Evolutionary conservation across 2,888 invertebrate species (phyloP).

Genomic region (Drosophila mercatorum): DNA sequence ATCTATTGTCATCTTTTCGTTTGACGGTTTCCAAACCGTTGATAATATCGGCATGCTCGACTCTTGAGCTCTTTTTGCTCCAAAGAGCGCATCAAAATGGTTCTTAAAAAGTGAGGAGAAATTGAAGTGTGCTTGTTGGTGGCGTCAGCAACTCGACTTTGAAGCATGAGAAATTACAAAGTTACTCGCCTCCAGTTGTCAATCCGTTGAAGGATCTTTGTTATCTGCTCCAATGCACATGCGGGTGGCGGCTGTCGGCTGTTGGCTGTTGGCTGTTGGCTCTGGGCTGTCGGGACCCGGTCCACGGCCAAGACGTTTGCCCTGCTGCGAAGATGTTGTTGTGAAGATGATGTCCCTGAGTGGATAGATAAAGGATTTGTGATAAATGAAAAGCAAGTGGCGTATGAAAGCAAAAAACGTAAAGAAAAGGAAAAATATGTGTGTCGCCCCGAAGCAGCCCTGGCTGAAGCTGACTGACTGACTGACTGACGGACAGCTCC

Average conservation of each 20-base stretch:
- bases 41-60: slow-evolving; percentile 6
- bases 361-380: slow-evolving; percentile 79
- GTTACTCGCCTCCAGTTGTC: slow-evolving; percentile 77
- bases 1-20: background rate
- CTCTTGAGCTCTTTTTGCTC: background rate
- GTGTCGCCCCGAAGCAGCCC: slow-evolving; percentile 36
- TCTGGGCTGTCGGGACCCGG: slow-evolving; percentile 1
- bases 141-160: slow-evolving; percentile 57
- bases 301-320: slow-evolving; percentile 60
- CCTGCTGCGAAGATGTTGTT: slow-evolving; percentile 58
- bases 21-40: background rate
- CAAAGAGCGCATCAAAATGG: slow-evolving; percentile 20
- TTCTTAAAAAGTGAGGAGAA: slow-evolving; percentile 35
- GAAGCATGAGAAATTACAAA: slow-evolving; percentile 73
- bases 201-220: slow-evolving; percentile 83
- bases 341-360: slow-evolving; percentile 69
- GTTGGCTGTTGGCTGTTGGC: slow-evolving; percentile 34
- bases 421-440: slow-evolving; percentile 56
- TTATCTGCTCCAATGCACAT: slow-evolving; percentile 82
- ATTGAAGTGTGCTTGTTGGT: slow-evolving; percentile 53
- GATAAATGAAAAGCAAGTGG: slow-evolving; percentile 79
- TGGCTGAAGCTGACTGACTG: slow-evolving; percentile 7
- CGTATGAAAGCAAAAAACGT: slow-evolving; percentile 69
- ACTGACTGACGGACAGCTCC: slow-evolving; percentile 9
- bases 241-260: slow-evolving; percentile 58